Base-by-base conservation (phyloP, 2,113 vertebrate genomes). In the Rhombomys opimus region DNA sequence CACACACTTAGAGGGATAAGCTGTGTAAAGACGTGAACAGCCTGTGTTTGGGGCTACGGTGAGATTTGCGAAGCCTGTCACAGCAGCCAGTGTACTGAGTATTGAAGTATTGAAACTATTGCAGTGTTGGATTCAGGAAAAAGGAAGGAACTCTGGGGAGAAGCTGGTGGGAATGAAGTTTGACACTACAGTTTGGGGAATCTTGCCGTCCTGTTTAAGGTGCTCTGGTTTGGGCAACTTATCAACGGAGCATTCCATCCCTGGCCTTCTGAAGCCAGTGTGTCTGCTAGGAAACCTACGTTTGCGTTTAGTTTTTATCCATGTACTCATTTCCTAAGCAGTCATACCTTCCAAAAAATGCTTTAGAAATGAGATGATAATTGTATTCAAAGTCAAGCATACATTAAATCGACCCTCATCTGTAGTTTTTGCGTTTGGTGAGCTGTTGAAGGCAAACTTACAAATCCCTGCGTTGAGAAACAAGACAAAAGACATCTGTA, bases 381-480 rank as follows among this genome's bases (percentile, higher is more conserved):
- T 96, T 93, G 41, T n/a, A 46, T 86, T 75, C 87, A 84, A 95
- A 96, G 46, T 88, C 17, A 77, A 91, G 30, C 68, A 65, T 92
- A 65, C 57, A 25, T 93, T 73, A 78, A 93, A 91, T n/a, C 84
- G 87, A 73, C 68, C 57, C 41, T 87, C 85, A 77, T 94, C 72
- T 75, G 15, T 54, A 72, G 67, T 92, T 93, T 94, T 23, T 11
- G 91, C 80, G 41, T 87, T 92, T 75, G 30, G 73, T 23, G 41
- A 81, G 50, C 72, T 89, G 38, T 41, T 59, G 88, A 92, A 92
- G 72, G 76, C 52, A 54, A 81, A 76, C 41, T 84, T 27, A 93
- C 77, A 91, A 67, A 68, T 23, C 57, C 14, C 17, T 52, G n/a
- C 11, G 32, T 22, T 76, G 80, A 96, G 84, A 94, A 91, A 46